Base-by-base conservation (phyloP, 2,113 vertebrate species). In the Pelmatolapia mariae region DNA sequence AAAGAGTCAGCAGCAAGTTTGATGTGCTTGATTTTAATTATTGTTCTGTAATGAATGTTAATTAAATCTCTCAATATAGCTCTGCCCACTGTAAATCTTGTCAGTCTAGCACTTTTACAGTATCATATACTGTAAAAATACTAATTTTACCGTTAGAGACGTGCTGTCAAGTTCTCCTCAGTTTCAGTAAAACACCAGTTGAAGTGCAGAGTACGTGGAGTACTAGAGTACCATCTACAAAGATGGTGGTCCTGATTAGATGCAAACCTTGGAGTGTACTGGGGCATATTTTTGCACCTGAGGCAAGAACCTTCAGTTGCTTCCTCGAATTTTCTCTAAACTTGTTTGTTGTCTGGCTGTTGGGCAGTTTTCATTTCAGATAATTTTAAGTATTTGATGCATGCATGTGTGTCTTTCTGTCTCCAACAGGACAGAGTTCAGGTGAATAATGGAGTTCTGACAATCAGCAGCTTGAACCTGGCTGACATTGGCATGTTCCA, bases 401-500 rank as follows among this genome's bases (percentile, higher is more conserved):
- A 29, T 61, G 8, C 84, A 4, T 78, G 11, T 85, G 26, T 83
- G 5, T 86, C 29, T 52, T 19, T 83, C 8, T 95, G 68, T 93
- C 45, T 87, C 83, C 83, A 95, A 61, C 97, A 99, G 98, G 97
- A 97, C 93, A 97, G 98, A 87, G 92, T 99, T 89, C 97, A 97
- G 92, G 97, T 97, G 3, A 98, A 97, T 91, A 98, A 98, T 22
- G 98, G 98, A 63, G 96, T 95, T 0, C 97, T 99, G 88, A 97
- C 96, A 8, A 98, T 99, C 79, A 95, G 89, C 5, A 96, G 95
- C 12, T 92, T 99, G 91, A 98, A 95, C 79, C 96, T 98, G 81
- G 95, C 96, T 0, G 98, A 99, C 4, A 97, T 98, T 0, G 98
- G 98, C 56, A 99, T 99, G 98, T 99, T 99, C 91, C 98, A 99